Percentiles rank a stretch among this genome's conserved stretches.
phyloP scores from a whole-genome alignment of 1,140 invertebrate genomes.

The Megalopta genalis region DNA sequence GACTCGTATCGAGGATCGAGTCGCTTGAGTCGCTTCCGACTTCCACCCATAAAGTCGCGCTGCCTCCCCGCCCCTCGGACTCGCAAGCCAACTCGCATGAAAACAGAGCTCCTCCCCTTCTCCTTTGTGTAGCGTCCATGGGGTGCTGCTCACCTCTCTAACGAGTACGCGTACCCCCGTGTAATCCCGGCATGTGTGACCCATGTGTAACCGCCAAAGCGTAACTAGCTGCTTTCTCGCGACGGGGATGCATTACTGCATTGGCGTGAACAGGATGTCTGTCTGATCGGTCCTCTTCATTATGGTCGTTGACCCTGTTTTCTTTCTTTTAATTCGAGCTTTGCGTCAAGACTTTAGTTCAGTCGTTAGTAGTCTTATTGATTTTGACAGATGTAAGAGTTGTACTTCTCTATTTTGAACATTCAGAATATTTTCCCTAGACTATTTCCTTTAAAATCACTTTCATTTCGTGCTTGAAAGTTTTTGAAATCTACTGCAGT shows the following conservation, averaged over 20 bases:
- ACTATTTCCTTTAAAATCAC: too few relatives aligned
- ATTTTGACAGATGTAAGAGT: too few relatives aligned
- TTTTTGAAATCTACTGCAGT: too few relatives aligned
- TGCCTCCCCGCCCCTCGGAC: constrained; percentile 68
- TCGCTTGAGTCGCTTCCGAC: constrained; percentile 61
- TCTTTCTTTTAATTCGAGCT: too few relatives aligned
- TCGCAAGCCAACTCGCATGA: constrained; percentile 70
- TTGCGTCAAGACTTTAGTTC: too few relatives aligned
- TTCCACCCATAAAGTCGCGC: constrained; percentile 62
- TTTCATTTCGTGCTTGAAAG: too few relatives aligned
- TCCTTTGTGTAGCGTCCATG: constrained; percentile 44
- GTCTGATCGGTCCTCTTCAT: constrained; percentile 18
- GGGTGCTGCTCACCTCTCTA: constrained; percentile 41
- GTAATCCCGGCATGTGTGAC: constrained; percentile 40
- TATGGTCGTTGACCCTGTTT: background rate
- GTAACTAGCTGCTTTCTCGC: constrained; percentile 56
- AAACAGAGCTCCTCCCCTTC: constrained; percentile 59
- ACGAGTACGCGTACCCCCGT: constrained; percentile 34
- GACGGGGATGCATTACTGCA: background rate
- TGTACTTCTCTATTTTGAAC: too few relatives aligned
- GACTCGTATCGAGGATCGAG: constrained; percentile 34
- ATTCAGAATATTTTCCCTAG: too few relatives aligned
- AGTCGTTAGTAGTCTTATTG: too few relatives aligned
- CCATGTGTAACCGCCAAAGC: constrained; percentile 69
- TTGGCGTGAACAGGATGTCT: constrained; percentile 25